These are phyloP conservation scores for Lepidostoma basale DNA, from an alignment of 1,140 invertebrate species.

Conservation along the genomic window DNA sequence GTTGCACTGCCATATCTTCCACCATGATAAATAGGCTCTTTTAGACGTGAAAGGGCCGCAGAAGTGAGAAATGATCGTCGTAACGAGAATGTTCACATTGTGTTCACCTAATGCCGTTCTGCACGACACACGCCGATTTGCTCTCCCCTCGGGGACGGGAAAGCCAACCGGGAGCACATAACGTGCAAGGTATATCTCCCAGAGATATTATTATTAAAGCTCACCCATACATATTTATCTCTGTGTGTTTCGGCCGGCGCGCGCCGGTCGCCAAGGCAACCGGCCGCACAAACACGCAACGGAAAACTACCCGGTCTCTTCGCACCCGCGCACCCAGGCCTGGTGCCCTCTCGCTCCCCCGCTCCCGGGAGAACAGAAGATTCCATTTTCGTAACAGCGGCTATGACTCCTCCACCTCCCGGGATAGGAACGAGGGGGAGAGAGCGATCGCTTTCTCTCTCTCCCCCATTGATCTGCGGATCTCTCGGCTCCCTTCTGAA, in stretches of 20 bases:
- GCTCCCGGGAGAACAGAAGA: slow-evolving; percentile 5
- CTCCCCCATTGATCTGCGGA: not conserved
- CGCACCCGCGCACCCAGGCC: not conserved
- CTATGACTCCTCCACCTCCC: too few relatives aligned
- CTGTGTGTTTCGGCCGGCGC: not conserved
- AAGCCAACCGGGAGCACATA: not conserved
- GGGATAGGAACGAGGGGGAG: too few relatives aligned
- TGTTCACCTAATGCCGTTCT: too few relatives aligned
- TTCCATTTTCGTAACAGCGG: not conserved
- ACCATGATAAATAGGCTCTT: too few relatives aligned
- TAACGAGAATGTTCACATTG: too few relatives aligned
- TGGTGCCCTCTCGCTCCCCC: slow-evolving; percentile 5
- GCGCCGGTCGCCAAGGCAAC: slow-evolving; percentile 38
- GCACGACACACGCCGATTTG: not conserved
- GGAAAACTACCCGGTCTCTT: slow-evolving; percentile 25
- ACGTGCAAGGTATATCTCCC: not conserved
- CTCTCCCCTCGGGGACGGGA: not conserved
- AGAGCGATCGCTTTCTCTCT: not conserved
- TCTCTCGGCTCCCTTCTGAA: not conserved
- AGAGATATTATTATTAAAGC: slow-evolving; percentile 15
- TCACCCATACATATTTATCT: not conserved
- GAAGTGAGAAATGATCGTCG: too few relatives aligned
- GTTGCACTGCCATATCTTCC: too few relatives aligned
- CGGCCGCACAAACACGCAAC: slow-evolving; percentile 44
- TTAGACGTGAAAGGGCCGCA: too few relatives aligned